Evolutionary conservation across 2,113 vertebrate genomes (phyloP).

Genomic region (Amphilophus citrinellus): DNA sequence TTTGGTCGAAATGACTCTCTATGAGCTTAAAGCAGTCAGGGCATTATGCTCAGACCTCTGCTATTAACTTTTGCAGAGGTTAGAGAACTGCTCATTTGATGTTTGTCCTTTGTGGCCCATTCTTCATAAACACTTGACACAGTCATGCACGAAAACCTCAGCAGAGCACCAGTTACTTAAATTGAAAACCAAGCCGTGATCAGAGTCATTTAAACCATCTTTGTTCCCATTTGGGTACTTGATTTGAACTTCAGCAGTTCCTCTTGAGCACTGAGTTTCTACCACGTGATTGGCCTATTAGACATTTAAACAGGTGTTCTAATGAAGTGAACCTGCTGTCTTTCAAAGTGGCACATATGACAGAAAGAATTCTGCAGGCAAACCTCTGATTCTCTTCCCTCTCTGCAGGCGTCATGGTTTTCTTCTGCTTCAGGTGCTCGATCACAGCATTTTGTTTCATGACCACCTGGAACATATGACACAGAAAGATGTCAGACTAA

Average conservation of each 20-base stretch:
- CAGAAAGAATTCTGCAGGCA: background rate
- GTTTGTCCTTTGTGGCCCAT: background rate
- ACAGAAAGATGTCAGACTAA: background rate
- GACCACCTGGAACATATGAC: conserved; percentile 85
- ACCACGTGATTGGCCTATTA: background rate
- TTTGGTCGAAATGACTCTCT: background rate
- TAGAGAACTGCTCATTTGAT: background rate
- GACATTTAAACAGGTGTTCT: background rate
- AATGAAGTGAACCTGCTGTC: background rate
- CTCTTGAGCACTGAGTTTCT: background rate
- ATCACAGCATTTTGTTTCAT: conserved; percentile 98
- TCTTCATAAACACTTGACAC: background rate
- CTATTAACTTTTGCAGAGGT: background rate
- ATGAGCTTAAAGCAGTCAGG: background rate
- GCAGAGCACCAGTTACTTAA: background rate
- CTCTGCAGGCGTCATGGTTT: conserved; percentile 93
- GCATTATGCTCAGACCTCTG: background rate
- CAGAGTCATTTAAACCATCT: background rate
- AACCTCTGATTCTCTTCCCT: conserved; percentile 98
- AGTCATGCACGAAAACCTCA: background rate
- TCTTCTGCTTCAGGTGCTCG: conserved; percentile 97
- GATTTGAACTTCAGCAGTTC: background rate
- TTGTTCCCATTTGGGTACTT: background rate
- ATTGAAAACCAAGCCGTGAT: background rate
- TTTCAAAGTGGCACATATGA: background rate